Percentiles rank a stretch among this genome's conserved stretches.
Conservation (phyloP, 2,113 vertebrate species). For the Laterallus jamaicensis region DNA sequence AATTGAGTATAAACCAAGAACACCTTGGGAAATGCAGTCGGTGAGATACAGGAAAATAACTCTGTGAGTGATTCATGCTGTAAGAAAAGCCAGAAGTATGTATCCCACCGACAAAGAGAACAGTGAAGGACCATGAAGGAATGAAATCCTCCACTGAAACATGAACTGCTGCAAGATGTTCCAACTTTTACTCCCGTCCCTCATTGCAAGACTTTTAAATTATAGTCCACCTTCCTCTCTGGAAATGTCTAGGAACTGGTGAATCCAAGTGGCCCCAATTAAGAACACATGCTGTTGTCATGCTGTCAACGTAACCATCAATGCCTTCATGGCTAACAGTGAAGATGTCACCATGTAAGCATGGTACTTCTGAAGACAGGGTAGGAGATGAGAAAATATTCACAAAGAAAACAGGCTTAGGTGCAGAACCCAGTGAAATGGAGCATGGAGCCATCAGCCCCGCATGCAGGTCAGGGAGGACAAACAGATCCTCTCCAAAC, state of each 20-base stretch:
- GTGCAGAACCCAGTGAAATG: neutral
- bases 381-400: neutral
- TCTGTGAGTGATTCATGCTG: neutral
- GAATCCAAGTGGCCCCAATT: conserved; percentile 39
- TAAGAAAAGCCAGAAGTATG: neutral
- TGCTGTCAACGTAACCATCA: neutral
- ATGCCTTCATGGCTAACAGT: neutral
- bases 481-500: neutral
- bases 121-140: neutral
- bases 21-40: conserved; percentile 30
- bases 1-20: neutral
- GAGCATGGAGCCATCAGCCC: neutral
- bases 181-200: neutral
- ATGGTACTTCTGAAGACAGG: neutral
- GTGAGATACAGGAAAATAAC: neutral
- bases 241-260: conserved; percentile 3
- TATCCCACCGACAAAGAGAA: neutral
- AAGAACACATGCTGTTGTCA: conserved; percentile 43
- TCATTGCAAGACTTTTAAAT: neutral
- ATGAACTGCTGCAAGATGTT: conserved; percentile 24
- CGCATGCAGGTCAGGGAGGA: conserved; percentile 42
- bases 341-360: neutral
- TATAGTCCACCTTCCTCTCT: neutral
- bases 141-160: neutral
- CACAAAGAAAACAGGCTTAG: neutral